phyloP scores from a whole-genome alignment of 2,797 vertebrate species.

The Gadopsis bispinosus region DNA sequence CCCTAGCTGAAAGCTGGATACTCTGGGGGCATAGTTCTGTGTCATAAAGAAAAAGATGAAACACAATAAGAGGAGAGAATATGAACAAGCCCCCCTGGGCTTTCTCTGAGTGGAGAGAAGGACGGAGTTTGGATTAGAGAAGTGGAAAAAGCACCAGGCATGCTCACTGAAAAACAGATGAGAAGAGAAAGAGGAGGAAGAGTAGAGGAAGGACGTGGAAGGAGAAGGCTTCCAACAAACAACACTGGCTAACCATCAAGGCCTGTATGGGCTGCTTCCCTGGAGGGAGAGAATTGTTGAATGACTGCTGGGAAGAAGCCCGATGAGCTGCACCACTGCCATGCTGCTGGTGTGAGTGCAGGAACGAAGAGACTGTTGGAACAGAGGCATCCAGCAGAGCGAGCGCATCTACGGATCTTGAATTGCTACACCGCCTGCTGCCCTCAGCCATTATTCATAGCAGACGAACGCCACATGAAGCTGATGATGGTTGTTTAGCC shows the following conservation, averaged over 20 bases:
- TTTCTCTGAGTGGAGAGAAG: constrained; percentile 65
- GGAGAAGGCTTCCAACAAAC: constrained; percentile 65
- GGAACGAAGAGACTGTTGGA: constrained; percentile 63
- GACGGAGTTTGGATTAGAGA: constrained; percentile 76
- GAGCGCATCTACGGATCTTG: constrained; percentile 70
- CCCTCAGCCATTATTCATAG: constrained; percentile 76
- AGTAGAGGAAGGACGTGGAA: constrained; percentile 54
- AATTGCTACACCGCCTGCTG: constrained; percentile 65
- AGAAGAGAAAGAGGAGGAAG: constrained; percentile 57
- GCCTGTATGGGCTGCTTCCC: constrained; percentile 65
- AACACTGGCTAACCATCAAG: constrained; percentile 70
- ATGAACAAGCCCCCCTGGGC: constrained; percentile 79
- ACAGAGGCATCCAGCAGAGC: constrained; percentile 70
- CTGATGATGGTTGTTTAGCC: constrained; percentile 80
- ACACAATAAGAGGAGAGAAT: constrained; percentile 81
- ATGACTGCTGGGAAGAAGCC: constrained; percentile 71
- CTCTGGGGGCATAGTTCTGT: constrained; percentile 77
- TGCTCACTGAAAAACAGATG: constrained; percentile 51
- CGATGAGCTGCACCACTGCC: constrained; percentile 65
- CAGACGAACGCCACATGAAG: constrained; percentile 69
- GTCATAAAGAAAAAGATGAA: constrained; percentile 81
- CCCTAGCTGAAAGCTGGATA: constrained; percentile 75
- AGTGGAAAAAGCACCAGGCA: constrained; percentile 69
- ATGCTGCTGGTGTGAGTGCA: constrained; percentile 65
- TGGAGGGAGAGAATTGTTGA: constrained; percentile 63